Evolutionary conservation across 2,113 vertebrate species (phyloP), one percentile per base, ranked within the genome.

Genomic region (Psammodynastes pulverulentus): DNA sequence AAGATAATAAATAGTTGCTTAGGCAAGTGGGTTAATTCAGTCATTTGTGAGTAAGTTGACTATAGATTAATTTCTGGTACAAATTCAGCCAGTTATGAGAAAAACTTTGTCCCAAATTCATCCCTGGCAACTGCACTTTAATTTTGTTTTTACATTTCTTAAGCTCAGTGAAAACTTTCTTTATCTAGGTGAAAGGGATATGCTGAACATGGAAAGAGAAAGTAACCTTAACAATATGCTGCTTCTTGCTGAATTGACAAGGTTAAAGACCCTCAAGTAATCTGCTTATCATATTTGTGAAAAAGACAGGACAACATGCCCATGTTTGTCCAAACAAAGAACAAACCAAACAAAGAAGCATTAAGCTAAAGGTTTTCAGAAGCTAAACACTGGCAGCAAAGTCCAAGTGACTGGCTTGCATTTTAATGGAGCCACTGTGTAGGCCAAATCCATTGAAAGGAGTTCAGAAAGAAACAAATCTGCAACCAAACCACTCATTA

Each of bases 151-250:
- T n/a, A n/a, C 15, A 29, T 58, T 24, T 15, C 53, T 39, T 58
- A 48, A 43, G 9, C 21, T 84, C 19, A 52, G 29, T 58, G 23
- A 48, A 79, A 72, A 23, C 29, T 26, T 29, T 23, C n/a, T 85
- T 79, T 58, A 39, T 92, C 43, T 92, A 92, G 45, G 88, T 86
- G 45, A 92, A 92, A 89, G 88, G 87, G 53, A 67, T 89, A 45
- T 51, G 10, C 54, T 49, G 72, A 86, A 79, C 58, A 79, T 72
- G n/a, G 7, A 91, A 87, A 89, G 12, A 85, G 51, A 43, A 45
- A 7, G 9, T 58, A 89, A 84, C 5, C 23, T 84, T 84, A 56
- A 84, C 34, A 39, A 26, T 21, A 26, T 9, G 39, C 56, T 89
- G 24, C 43, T 89, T 49, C 29, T 19, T 49, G 87, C 17, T 58